A percentile compares a stretch with the other conserved stretches of the same genome.
phyloP scores from a whole-genome alignment of 2,888 invertebrate genomes.

The Lasioglossum morio region DNA sequence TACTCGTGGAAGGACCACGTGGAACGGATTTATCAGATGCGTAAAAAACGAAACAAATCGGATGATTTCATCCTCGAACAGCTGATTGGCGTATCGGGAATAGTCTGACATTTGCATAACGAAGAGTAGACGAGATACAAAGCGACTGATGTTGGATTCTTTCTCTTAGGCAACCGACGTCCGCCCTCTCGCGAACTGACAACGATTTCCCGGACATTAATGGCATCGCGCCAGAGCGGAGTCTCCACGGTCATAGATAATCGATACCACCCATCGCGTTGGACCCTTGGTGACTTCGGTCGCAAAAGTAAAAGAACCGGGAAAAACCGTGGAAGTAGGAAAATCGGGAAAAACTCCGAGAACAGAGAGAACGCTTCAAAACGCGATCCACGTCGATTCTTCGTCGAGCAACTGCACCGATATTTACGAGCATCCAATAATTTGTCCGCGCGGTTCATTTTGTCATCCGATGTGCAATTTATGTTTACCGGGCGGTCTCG shows the following conservation, averaged over 20 bases:
- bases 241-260: constrained; percentile 50
- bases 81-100: constrained; percentile 44
- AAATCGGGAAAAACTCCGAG: constrained; percentile 25
- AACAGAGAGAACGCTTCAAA: constrained; percentile 29
- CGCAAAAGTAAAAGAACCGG: constrained; percentile 21
- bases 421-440: constrained; percentile 64
- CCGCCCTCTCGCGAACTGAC: constrained; percentile 40
- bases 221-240: constrained; percentile 52
- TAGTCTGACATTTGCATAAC: constrained; percentile 52
- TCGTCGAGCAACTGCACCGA: constrained; percentile 31
- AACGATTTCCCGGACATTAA: constrained; percentile 61
- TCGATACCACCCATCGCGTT: constrained; percentile 64
- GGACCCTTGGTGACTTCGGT: constrained; percentile 35
- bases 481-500: constrained; percentile 15
- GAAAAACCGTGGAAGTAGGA: constrained; percentile 1
- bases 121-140: constrained; percentile 37
- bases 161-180: constrained; percentile 28
- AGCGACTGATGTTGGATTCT: constrained; percentile 37
- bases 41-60: background rate
- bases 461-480: constrained; percentile 56
- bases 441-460: constrained; percentile 58
- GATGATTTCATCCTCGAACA: background rate
- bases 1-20: background rate
- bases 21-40: constrained; percentile 10
- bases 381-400: constrained; percentile 50